Conservation (phyloP, 1,140 invertebrate species). For the Mylabris phalerata region DNA sequence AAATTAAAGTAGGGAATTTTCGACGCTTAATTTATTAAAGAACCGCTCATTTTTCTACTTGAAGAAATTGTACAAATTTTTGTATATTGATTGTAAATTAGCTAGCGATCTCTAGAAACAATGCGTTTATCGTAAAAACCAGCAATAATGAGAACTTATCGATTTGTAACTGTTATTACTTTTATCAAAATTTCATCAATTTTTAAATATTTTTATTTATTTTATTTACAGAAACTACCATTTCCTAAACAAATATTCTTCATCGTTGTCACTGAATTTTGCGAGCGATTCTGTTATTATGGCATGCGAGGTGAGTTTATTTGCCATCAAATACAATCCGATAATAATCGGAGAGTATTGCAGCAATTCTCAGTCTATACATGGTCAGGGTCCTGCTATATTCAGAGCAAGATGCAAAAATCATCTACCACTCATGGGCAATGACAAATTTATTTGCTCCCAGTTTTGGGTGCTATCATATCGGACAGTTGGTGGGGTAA, state of each 20-base stretch:
- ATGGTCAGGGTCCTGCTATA: slow-evolving; percentile 62
- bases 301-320: slow-evolving; percentile 67
- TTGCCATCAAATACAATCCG: too few relatives aligned
- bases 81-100: too few relatives aligned
- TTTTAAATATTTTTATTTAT: background rate
- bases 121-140: too few relatives aligned
- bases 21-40: too few relatives aligned
- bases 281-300: slow-evolving; percentile 83
- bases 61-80: too few relatives aligned
- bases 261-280: slow-evolving; percentile 83
- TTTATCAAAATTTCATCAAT: too few relatives aligned
- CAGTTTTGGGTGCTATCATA: slow-evolving; percentile 77
- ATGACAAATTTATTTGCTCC: slow-evolving; percentile 84
- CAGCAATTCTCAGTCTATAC: slow-evolving; percentile 79
- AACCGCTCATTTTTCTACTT: too few relatives aligned
- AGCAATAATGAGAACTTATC: too few relatives aligned
- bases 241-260: slow-evolving; percentile 45
- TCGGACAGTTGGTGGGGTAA: slow-evolving; percentile 84
- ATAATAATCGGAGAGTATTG: slow-evolving; percentile 33
- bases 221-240: slow-evolving; percentile 10
- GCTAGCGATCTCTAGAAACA: too few relatives aligned
- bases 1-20: too few relatives aligned
- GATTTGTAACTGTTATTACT: too few relatives aligned
- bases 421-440: slow-evolving; percentile 76
- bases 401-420: slow-evolving; percentile 59